phyloP scores from a whole-genome alignment of 2,797 vertebrate species.

The Scomberomorus guttatus region DNA sequence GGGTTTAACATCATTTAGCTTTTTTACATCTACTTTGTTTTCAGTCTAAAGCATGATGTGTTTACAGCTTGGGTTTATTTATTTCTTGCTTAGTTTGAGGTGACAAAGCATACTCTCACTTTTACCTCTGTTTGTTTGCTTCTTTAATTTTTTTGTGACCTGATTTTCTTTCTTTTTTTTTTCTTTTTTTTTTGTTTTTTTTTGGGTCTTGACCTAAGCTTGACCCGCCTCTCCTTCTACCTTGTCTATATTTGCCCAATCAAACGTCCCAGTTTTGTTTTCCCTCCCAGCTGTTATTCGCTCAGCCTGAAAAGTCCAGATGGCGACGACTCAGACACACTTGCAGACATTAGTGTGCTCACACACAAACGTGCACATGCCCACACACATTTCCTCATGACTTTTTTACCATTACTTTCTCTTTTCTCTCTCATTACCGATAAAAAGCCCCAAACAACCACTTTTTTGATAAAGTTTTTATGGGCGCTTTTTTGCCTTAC shows the following conservation, averaged over 20 bases:
- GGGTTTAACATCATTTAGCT: slow-evolving; percentile 61
- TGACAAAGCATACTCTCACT: slow-evolving; percentile 83
- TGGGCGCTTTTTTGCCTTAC: slow-evolving; percentile 88
- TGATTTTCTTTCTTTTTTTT: slow-evolving; percentile 37
- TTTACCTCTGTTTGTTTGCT: slow-evolving; percentile 50
- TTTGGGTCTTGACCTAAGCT: slow-evolving; percentile 59
- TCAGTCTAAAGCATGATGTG: slow-evolving; percentile 71
- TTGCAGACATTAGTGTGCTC: slow-evolving; percentile 56
- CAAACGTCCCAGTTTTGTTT: slow-evolving; percentile 92
- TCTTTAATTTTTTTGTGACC: slow-evolving; percentile 42
- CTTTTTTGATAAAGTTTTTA: slow-evolving; percentile 90
- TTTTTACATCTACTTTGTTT: slow-evolving; percentile 78
- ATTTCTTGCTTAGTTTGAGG: slow-evolving; percentile 79
- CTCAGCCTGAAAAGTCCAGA: slow-evolving; percentile 93
- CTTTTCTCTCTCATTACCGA: slow-evolving; percentile 88
- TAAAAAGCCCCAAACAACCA: slow-evolving; percentile 91
- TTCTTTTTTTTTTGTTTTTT: slow-evolving; percentile 22
- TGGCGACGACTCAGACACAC: slow-evolving; percentile 91
- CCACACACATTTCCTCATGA: slow-evolving; percentile 66
- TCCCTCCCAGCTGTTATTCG: slow-evolving; percentile 94
- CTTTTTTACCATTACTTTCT: slow-evolving; percentile 85
- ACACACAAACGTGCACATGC: slow-evolving; percentile 39
- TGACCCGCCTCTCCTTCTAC: slow-evolving; percentile 82
- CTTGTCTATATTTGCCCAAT: slow-evolving; percentile 90
- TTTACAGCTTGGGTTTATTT: slow-evolving; percentile 69